phyloP scores from a whole-genome alignment of 2,113 vertebrate species.

The Rousettus leschenaultii region DNA sequence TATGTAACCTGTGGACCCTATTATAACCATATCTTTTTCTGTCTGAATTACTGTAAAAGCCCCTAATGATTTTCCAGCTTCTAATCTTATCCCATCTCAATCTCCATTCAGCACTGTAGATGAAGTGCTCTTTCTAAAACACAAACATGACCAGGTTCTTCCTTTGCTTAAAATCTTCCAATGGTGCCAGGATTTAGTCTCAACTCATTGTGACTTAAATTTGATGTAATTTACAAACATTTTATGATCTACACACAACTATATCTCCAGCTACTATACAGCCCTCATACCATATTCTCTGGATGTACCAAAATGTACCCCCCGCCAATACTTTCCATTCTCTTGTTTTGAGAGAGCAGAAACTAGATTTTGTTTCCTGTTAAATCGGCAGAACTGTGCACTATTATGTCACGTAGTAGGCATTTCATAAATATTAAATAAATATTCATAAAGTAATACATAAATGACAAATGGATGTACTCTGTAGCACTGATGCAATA shows the following conservation, averaged over 20 bases:
- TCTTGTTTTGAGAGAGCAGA: background rate
- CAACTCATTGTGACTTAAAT: background rate
- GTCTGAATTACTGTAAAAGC: background rate
- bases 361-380: background rate
- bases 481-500: background rate
- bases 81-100: background rate
- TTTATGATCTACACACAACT: background rate
- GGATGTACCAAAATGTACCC: background rate
- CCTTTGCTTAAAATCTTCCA: background rate
- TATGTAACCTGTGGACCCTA: background rate
- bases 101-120: background rate
- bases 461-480: background rate
- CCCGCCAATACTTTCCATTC: background rate
- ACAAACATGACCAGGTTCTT: background rate
- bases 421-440: conserved; percentile 39
- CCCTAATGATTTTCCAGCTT: background rate
- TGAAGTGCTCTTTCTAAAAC: background rate
- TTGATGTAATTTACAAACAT: background rate
- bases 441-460: background rate
- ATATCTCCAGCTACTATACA: background rate
- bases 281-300: background rate
- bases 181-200: background rate
- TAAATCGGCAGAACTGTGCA: background rate
- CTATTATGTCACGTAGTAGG: background rate
- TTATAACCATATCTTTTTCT: background rate